Base-by-base conservation (phyloP, 2,888 invertebrate genomes). In the Scaptodrosophila latifasciaeformis region DNA sequence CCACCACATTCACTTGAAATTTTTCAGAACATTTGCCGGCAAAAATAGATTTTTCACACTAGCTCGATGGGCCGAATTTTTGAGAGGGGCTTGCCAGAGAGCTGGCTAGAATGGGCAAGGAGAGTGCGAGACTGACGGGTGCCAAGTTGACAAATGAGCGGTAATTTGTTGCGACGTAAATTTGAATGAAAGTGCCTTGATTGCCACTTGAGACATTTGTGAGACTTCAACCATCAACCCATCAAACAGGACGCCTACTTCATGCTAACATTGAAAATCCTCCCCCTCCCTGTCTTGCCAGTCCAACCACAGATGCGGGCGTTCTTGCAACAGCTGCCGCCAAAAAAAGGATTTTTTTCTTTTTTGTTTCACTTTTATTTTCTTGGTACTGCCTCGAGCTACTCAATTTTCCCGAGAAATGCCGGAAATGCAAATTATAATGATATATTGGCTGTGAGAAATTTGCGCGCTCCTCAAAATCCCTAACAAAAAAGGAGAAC, bases 121-220 rank as follows among this genome's bases (percentile, higher is more conserved):
- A 6, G 29, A 1, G 4, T 5, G 18, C 15, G 15, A 17, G 13
- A 40, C n/a, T 40, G 18, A 10, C n/a, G 6, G 40, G 12, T 18
- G 19, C 40, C 27, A 34, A 34, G 13, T 34, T 34, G 34, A 34
- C 72, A 83, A 83, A 83, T 83, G 84, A 76, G 71, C 65, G 68
- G 75, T 81, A 83, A 83, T 83, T 83, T 84, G 82, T 84, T 80
- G 78, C 72, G 80, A 81, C 83, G 80, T 69, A 77, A 80, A 84
- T 82, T 84, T 81, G 82, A 80, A 82, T 82, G 75, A 78, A 77
- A 82, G 69, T 70, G 83, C 80, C 79, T 82, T 84, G 83, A 84
- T 83, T 83, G 84, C 83, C 78, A 84, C 84, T 84, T 81, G 82
- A 82, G 81, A 83, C 82, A 76, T 84, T 78, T 74, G 78, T 75